Evolutionary conservation across 2,113 vertebrate species (phyloP).

Genomic region (Ornithorhynchus anatinus): DNA sequence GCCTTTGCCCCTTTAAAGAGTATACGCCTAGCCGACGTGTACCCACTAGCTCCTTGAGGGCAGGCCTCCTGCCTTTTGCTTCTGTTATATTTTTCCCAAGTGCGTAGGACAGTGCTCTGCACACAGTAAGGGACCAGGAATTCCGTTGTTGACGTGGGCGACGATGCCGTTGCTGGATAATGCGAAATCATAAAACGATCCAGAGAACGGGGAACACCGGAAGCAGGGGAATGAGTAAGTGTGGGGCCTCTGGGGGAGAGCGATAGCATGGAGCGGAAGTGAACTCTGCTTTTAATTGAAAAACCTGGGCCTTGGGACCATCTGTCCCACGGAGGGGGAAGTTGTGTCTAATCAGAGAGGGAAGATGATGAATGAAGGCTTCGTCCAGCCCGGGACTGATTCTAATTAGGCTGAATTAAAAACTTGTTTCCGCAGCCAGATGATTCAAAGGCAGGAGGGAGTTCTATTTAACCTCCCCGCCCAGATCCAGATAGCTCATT

Average conservation of each 20-base stretch:
- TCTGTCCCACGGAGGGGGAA: not conserved
- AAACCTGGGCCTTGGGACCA: not conserved
- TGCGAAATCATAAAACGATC: not conserved
- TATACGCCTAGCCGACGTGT: too few species aligned
- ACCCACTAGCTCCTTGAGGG: too few species aligned
- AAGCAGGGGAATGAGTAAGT: not conserved
- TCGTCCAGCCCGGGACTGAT: not conserved
- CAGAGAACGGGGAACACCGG: not conserved
- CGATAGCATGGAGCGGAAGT: not conserved
- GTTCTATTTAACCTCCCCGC: not conserved
- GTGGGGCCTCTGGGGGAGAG: accelerated
- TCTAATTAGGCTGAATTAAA: conserved; percentile 1
- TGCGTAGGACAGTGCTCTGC: too few species aligned
- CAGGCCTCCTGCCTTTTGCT: too few species aligned
- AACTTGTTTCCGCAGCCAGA: not conserved
- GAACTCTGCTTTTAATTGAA: not conserved
- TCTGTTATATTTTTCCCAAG: too few species aligned
- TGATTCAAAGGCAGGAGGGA: conserved; percentile 14
- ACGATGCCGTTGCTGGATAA: not conserved
- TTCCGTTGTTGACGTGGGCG: too few species aligned
- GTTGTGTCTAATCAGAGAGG: not conserved
- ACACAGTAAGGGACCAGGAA: too few species aligned
- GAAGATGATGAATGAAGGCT: not conserved
- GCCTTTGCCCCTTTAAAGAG: too few species aligned
- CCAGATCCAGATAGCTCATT: not conserved